Evolutionary conservation across 2,888 invertebrate species (phyloP).

Genomic region (Electrophaes corylata): DNA sequence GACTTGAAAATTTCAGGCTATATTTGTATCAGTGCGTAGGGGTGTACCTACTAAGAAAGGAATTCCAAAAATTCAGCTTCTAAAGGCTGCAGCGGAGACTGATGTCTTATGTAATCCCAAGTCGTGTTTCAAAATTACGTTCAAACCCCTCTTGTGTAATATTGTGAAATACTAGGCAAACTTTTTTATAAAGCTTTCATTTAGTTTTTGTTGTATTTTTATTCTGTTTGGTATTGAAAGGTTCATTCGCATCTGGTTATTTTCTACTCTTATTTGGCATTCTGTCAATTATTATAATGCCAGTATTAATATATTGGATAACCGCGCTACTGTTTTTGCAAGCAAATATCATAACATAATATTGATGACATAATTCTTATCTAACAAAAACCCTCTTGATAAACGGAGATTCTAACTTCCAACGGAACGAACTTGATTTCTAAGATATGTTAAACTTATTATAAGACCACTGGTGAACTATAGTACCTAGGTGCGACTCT

Average conservation of each 20-base stretch:
- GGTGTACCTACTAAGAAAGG: too few species aligned
- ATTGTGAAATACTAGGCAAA: not conserved
- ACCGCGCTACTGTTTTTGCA: not conserved
- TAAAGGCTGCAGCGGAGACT: too few species aligned
- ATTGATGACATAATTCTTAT: not conserved
- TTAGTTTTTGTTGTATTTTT: not conserved
- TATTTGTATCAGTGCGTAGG: too few species aligned
- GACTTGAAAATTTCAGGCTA: too few species aligned
- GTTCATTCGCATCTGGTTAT: not conserved
- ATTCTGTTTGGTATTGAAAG: not conserved
- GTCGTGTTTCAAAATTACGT: conserved; percentile 16
- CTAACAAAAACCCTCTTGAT: not conserved
- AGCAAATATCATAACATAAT: not conserved
- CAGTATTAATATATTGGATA: not conserved
- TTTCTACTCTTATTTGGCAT: not conserved
- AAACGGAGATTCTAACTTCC: not conserved
- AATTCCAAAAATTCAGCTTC: too few species aligned
- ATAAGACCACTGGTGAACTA: too few species aligned
- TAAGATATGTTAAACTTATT: too few species aligned
- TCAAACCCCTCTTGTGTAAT: conserved; percentile 9
- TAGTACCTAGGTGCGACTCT: too few species aligned
- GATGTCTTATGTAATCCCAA: too few species aligned
- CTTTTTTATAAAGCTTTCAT: too few species aligned
- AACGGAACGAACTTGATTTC: too few species aligned
- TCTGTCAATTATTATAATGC: not conserved